These are phyloP conservation scores for Pampusana beccarii DNA, from an alignment of 2,113 vertebrate genomes.

Conservation along the genomic window DNA sequence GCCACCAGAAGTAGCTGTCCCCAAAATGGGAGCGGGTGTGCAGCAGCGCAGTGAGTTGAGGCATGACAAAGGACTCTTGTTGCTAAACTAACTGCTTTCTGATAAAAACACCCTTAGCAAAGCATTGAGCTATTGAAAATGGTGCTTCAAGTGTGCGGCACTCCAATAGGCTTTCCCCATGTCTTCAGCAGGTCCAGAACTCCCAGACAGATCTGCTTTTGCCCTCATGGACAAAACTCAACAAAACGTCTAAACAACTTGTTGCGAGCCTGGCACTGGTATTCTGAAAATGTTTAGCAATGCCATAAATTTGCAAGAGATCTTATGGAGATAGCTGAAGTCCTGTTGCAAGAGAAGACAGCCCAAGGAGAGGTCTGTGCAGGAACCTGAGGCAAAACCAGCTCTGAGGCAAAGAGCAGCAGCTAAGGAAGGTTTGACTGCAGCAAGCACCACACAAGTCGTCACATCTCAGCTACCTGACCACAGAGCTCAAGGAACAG, in stretches of 20 bases:
- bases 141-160: neutral
- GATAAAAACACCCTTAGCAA: neutral
- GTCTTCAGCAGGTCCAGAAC: neutral
- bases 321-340: neutral
- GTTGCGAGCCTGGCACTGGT: neutral
- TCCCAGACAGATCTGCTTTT: neutral
- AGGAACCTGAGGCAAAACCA: neutral
- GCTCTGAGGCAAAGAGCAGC: neutral
- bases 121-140: neutral
- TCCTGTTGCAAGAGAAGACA: neutral
- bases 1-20: neutral
- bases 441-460: neutral
- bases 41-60: neutral
- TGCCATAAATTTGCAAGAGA: neutral
- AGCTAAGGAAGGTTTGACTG: neutral
- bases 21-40: neutral
- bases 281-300: neutral
- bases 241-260: neutral
- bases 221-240: neutral
- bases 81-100: neutral
- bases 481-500: neutral
- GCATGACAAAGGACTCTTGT: neutral
- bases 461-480: neutral
- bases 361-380: neutral
- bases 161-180: fast-evolving